These are phyloP conservation scores for Rhombomys opimus DNA, from an alignment of 2,113 vertebrate species.

Conservation along the genomic window DNA sequence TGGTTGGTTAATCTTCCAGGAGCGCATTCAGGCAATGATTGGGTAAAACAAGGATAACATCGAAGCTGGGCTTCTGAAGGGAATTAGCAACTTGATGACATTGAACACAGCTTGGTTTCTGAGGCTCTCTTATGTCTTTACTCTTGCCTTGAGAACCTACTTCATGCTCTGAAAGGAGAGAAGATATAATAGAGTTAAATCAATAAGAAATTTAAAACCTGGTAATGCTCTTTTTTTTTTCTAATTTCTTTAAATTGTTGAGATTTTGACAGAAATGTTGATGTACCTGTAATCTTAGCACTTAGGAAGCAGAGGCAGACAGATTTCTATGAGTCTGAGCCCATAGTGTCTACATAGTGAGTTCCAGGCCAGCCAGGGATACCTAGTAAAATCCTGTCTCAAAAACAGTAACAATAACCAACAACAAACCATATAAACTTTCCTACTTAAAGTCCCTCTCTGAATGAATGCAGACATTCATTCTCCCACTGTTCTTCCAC, in stretches of 20 bases:
- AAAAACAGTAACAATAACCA: background rate
- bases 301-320: background rate
- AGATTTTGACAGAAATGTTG: too few species aligned
- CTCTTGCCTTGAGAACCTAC: background rate
- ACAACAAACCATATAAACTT: background rate
- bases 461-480: background rate
- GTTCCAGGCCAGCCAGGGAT: background rate
- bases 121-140: accelerated
- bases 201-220: background rate
- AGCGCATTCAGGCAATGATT: background rate
- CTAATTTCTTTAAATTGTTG: background rate
- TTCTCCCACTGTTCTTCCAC: background rate
- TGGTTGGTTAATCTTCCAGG: background rate
- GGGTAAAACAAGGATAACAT: too few species aligned
- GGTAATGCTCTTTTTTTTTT: background rate
- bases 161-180: background rate
- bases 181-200: background rate
- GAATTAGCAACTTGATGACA: background rate
- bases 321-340: background rate
- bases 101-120: background rate
- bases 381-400: background rate
- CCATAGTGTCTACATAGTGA: background rate
- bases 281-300: background rate
- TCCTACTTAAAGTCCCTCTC: background rate
- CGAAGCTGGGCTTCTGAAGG: background rate